Evolutionary conservation across 2,888 invertebrate species (phyloP).

Genomic region (Oscheius sp.): DNA sequence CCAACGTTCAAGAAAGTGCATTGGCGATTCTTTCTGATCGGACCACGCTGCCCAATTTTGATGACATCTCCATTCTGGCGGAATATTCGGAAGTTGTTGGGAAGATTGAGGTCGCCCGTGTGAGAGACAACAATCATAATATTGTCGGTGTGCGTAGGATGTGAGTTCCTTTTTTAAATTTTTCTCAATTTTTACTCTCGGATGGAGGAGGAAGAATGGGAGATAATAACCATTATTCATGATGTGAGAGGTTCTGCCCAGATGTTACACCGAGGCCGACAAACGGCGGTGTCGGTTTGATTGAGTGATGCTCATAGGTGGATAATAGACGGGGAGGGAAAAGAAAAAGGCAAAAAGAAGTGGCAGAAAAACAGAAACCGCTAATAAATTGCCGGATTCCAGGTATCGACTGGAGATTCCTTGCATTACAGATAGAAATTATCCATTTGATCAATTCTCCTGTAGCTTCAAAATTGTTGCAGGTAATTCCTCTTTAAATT

Average conservation of each 20-base stretch:
- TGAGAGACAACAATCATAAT: slow-evolving; percentile 18
- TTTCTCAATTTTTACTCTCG: background rate
- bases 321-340: background rate
- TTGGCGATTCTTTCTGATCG: slow-evolving; percentile 7
- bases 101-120: slow-evolving; percentile 20
- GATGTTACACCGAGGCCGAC: slow-evolving; percentile 28
- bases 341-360: background rate
- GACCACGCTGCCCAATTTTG: slow-evolving; percentile 7
- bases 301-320: slow-evolving; percentile 12
- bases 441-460: slow-evolving; percentile 21
- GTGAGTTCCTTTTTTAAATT: background rate
- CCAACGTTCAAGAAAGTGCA: slow-evolving; percentile 18
- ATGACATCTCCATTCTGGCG: slow-evolving; percentile 23
- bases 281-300: slow-evolving; percentile 35
- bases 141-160: slow-evolving; percentile 5
- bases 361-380: too few species aligned
- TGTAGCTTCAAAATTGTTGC: slow-evolving; percentile 27
- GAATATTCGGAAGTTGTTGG: slow-evolving; percentile 16
- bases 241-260: slow-evolving; percentile 19
- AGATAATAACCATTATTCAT: slow-evolving; percentile 6
- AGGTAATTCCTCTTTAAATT: background rate
- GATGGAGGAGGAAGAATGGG: too few species aligned
- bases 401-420: slow-evolving; percentile 18
- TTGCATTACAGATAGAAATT: slow-evolving; percentile 3
- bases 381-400: background rate